Base-by-base conservation (phyloP, 2,888 invertebrate species). In the Dicycla oo region DNA sequence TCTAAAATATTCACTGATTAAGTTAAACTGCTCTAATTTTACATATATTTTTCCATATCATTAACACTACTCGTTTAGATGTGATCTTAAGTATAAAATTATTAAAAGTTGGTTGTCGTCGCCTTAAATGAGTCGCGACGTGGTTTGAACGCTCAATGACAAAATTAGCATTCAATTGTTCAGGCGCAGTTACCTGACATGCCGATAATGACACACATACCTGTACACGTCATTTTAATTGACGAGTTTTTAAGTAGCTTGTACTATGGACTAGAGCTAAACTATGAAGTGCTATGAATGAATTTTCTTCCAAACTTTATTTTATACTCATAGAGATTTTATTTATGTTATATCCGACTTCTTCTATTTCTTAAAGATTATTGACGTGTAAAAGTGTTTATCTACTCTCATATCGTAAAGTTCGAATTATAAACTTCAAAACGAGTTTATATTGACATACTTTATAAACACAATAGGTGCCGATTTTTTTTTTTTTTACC, bases 111-210 rank as follows among this genome's bases (percentile, higher is more conserved):
- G n/a, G n/a, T n/a, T n/a, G n/a, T n/a, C n/a, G n/a, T n/a, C n/a
- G n/a, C n/a, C n/a, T n/a, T n/a, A 58, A 68, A 69, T 66, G 38
- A 54, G 51, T 26, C 15, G 20, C 18, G 18, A 64, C 63, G 49
- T 43, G 49, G 38, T 56, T 62, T 43, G 45, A 61, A 18, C 18
- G 30, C 13, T 68, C 76, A 68, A 58, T 80, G 47, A 47, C 57
- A 58, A 26, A 75, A 84, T 80, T 80, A 61, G 67, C 81, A 84
- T 80, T 75, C 54, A 84, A 75, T 84, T 51, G 66, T 47, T 73
- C 13, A 58, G 51, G 15, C 81, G 68, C 26, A 64, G 54, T 67
- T 64, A 75, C 56, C 49, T 68, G 26, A 34, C 58, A 13, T 53
- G 40, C 13, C 45, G 56, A 13, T 65, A 57, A 65, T 69, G 80